phyloP scores from a whole-genome alignment of 1,140 invertebrate genomes.

The Cryptotermes secundus region DNA sequence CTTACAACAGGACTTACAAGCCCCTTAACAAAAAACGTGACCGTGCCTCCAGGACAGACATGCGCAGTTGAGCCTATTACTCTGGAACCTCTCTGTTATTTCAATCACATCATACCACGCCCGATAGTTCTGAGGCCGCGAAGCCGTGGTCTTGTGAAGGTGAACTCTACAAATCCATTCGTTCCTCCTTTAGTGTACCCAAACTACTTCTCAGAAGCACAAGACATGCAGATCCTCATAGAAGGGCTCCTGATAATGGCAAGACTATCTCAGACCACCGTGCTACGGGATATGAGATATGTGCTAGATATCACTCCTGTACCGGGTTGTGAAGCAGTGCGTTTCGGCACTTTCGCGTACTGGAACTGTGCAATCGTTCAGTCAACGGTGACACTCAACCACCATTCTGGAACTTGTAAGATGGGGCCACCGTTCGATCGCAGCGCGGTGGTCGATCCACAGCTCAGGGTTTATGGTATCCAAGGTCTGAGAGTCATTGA shows the following conservation, averaged over 20 bases:
- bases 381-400: slow-evolving; percentile 41
- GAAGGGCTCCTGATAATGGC: slow-evolving; percentile 47
- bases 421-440: slow-evolving; percentile 51
- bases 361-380: slow-evolving; percentile 42
- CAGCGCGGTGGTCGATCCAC: slow-evolving; percentile 51
- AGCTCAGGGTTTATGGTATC: slow-evolving; percentile 50
- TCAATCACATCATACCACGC: slow-evolving; percentile 21
- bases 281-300: slow-evolving; percentile 42
- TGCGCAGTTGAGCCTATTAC: neutral
- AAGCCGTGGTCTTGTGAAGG: slow-evolving; percentile 57
- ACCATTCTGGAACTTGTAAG: slow-evolving; percentile 49
- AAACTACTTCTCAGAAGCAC: slow-evolving; percentile 56
- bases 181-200: slow-evolving; percentile 65
- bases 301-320: slow-evolving; percentile 33
- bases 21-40: slow-evolving; percentile 55
- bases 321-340: slow-evolving; percentile 44
- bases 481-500: slow-evolving; percentile 48
- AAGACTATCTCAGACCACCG: slow-evolving; percentile 42
- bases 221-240: slow-evolving; percentile 44
- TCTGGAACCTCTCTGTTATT: slow-evolving; percentile 23
- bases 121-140: slow-evolving; percentile 54
- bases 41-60: neutral
- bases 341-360: slow-evolving; percentile 58
- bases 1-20: slow-evolving; percentile 47
- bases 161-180: slow-evolving; percentile 58